Percentiles rank a stretch among this genome's conserved stretches.
Conservation (phyloP, 2,888 invertebrate genomes). For the Mythimna pallens region DNA sequence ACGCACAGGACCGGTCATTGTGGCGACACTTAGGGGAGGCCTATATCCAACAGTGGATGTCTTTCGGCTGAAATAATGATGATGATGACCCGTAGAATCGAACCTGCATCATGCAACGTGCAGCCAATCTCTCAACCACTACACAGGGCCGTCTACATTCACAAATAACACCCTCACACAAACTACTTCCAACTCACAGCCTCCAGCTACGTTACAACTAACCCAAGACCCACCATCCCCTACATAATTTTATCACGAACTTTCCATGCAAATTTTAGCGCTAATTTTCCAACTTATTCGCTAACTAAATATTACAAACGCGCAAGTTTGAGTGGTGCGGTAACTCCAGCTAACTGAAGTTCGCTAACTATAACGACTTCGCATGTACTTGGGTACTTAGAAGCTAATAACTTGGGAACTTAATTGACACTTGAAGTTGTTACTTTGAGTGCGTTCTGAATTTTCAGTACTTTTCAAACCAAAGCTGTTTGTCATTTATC, state of each 20-base stretch:
- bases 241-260: conserved; percentile 41
- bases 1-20: too few species aligned
- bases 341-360: conserved; percentile 59
- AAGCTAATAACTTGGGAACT: conserved; percentile 58
- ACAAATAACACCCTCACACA: conserved; percentile 1
- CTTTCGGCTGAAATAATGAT: too few species aligned
- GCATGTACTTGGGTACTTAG: conserved; percentile 49
- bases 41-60: too few species aligned
- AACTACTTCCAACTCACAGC: neutral
- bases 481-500: too few species aligned
- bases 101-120: too few species aligned
- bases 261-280: conserved; percentile 56
- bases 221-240: neutral
- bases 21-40: too few species aligned
- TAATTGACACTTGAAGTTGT: conserved; percentile 63
- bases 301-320: conserved; percentile 63
- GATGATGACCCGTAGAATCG: too few species aligned
- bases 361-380: conserved; percentile 62
- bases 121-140: too few species aligned
- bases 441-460: conserved; percentile 32
- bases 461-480: too few species aligned
- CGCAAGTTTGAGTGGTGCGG: conserved; percentile 53
- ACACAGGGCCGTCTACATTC: neutral
- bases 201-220: neutral
- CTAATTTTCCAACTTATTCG: conserved; percentile 56